phyloP scores from a whole-genome alignment of 2,113 vertebrate species.

The Cyanoramphus novaezelandiae region DNA sequence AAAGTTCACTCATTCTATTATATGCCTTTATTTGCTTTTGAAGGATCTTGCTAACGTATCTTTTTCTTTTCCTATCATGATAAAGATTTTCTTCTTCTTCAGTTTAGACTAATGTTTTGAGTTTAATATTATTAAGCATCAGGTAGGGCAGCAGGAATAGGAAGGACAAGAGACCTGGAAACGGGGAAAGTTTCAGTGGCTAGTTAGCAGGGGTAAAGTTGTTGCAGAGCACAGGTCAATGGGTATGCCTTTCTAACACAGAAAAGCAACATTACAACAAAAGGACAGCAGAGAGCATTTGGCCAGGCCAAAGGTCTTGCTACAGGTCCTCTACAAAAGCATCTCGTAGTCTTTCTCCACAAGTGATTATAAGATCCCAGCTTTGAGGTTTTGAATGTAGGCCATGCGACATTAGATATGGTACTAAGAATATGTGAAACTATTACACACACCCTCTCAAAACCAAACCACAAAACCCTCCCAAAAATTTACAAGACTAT shows the following conservation, averaged over 20 bases:
- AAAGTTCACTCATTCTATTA: neutral
- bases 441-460: neutral
- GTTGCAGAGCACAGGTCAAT: neutral
- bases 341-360: neutral
- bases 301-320: neutral
- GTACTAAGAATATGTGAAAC: constrained; percentile 1
- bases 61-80: neutral
- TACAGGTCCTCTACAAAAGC: neutral
- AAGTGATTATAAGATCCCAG: neutral
- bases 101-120: neutral
- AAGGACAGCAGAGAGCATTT: neutral
- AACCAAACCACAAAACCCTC: neutral
- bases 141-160: neutral
- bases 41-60: neutral
- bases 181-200: neutral
- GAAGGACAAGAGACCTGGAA: neutral
- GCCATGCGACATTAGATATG: neutral
- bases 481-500: neutral
- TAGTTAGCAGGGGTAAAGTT: neutral
- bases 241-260: accelerated
- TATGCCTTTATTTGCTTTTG: neutral
- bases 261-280: neutral
- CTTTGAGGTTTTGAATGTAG: neutral
- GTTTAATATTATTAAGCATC: neutral
- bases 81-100: too few species aligned